phyloP scores from a whole-genome alignment of 2,113 vertebrate genomes.

The Poeciliopsis occidentalis region DNA sequence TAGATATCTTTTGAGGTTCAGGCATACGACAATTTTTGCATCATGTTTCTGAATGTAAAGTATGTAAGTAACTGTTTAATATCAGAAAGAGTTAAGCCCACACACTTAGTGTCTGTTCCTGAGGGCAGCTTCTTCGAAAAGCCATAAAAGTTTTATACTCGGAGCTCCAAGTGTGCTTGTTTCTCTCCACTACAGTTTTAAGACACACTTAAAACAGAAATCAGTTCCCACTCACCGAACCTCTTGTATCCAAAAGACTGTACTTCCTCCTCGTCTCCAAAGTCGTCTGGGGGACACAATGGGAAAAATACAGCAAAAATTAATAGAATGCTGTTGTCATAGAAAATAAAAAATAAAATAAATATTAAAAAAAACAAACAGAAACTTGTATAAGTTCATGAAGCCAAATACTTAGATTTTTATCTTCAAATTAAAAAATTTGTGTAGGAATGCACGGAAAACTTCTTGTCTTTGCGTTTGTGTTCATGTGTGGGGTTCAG shows the following conservation, averaged over 20 bases:
- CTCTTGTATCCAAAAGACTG: constrained; percentile 99
- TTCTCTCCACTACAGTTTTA: constrained; percentile 12
- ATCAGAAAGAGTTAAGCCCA: constrained; percentile 22
- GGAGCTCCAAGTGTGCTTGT: neutral
- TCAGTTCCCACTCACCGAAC: constrained; percentile 88
- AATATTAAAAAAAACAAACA: neutral
- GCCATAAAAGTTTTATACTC: constrained; percentile 37
- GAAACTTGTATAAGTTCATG: neutral
- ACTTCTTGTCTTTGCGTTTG: constrained; percentile 15
- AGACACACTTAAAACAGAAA: neutral
- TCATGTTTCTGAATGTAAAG: constrained; percentile 3
- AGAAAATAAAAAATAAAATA: constrained; percentile 2
- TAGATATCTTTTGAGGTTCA: constrained; percentile 13
- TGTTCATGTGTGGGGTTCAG: constrained; percentile 51
- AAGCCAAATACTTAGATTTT: constrained; percentile 1
- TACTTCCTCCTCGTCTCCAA: constrained; percentile 96
- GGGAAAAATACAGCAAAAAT: constrained; percentile 47
- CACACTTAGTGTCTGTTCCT: constrained; percentile 45
- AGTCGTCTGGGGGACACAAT: constrained; percentile 89
- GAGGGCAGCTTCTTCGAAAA: constrained; percentile 22
- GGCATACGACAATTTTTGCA: constrained; percentile 1
- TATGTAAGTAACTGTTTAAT: constrained; percentile 5
- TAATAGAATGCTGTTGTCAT: neutral
- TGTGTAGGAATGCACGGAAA: neutral
- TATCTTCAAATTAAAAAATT: constrained; percentile 2